Conservation (phyloP, 2,888 invertebrate genomes). For the Geotrupes spiniger region DNA sequence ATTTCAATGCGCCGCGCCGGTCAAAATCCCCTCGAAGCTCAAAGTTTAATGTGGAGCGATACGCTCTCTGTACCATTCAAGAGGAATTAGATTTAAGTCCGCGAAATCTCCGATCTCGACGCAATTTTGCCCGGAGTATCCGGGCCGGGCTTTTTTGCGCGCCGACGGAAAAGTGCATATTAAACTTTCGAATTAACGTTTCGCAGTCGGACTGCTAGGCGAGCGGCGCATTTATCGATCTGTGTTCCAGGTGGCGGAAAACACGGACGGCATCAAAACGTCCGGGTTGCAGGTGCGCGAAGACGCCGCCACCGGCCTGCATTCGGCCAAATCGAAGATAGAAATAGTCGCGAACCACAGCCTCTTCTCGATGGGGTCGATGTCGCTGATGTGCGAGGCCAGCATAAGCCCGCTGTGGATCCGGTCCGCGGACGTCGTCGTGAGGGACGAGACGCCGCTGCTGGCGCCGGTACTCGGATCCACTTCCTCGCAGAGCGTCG, state of each 20-base stretch:
- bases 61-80: too few relatives aligned
- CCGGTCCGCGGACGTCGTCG: slow-evolving; percentile 35
- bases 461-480: slow-evolving; percentile 45
- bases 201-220: too few relatives aligned
- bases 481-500: slow-evolving; percentile 47
- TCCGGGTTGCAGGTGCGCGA: slow-evolving; percentile 31
- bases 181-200: too few relatives aligned
- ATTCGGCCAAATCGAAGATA: slow-evolving; percentile 39
- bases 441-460: slow-evolving; percentile 43
- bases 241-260: slow-evolving; percentile 34
- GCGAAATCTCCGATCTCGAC: too few relatives aligned
- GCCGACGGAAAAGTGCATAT: too few relatives aligned
- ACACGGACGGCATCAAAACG: slow-evolving; percentile 35
- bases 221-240: too few relatives aligned
- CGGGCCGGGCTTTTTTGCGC: too few relatives aligned
- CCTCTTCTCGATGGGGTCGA: slow-evolving; percentile 39
- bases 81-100: too few relatives aligned
- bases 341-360: slow-evolving; percentile 37
- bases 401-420: slow-evolving; percentile 41
- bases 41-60: too few relatives aligned
- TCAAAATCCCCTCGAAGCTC: too few relatives aligned
- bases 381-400: slow-evolving; percentile 42
- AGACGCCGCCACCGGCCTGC: slow-evolving; percentile 35
- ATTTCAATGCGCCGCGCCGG: too few relatives aligned
- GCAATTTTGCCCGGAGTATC: too few relatives aligned